Conservation (phyloP, 2,797 vertebrate genomes). For the Pseudochirops cupreus region DNA sequence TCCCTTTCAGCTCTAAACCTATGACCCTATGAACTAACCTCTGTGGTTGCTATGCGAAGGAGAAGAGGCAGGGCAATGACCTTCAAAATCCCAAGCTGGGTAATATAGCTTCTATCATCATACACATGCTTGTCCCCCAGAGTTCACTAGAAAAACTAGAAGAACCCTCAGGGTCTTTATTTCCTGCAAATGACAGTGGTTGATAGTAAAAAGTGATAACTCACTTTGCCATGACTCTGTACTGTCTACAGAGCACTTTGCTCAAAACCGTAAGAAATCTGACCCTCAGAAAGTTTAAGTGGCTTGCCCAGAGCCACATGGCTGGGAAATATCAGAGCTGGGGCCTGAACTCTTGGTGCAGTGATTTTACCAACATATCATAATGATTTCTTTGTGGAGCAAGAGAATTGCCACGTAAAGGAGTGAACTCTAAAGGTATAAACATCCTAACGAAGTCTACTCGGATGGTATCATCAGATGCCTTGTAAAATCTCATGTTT, state of each 20-base stretch:
- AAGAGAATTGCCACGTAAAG: not conserved
- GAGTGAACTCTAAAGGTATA: not conserved
- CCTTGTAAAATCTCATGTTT: constrained; percentile 17
- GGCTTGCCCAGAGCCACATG: not conserved
- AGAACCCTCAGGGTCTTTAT: not conserved
- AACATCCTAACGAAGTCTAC: not conserved
- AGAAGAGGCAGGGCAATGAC: not conserved
- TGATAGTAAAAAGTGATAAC: not conserved
- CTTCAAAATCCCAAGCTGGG: not conserved
- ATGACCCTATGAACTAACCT: not conserved
- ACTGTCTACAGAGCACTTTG: not conserved
- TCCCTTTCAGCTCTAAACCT: not conserved
- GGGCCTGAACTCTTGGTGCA: not conserved
- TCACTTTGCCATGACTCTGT: not conserved
- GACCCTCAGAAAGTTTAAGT: not conserved
- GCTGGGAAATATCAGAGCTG: not conserved
- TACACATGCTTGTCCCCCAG: not conserved
- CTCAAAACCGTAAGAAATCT: not conserved
- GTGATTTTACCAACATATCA: not conserved
- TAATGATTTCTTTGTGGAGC: not conserved
- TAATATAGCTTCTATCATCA: not conserved
- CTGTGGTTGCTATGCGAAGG: not conserved
- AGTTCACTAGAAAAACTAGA: not conserved
- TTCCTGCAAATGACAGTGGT: not conserved
- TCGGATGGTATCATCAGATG: not conserved